phyloP scores from a whole-genome alignment of 35 echinoderm and acorn worm genomes.

The Lytechinus pictus region DNA sequence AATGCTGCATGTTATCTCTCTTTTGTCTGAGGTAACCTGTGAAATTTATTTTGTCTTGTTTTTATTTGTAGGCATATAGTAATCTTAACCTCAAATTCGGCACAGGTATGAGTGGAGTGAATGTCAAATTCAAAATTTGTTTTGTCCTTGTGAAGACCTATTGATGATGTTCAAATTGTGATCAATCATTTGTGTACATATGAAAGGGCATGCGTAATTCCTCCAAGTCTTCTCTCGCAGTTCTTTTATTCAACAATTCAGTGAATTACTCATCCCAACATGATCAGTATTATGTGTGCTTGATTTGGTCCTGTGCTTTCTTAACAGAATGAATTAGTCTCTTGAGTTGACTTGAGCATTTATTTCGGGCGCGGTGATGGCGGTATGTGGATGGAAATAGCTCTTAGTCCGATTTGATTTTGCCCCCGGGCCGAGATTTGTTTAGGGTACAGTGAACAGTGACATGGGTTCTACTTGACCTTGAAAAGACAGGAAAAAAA shows the following conservation, averaged over 20 bases:
- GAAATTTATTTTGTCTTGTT: too few relatives aligned
- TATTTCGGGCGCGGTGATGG: neutral
- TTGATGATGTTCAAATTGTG: neutral
- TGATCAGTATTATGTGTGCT: neutral
- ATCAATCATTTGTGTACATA: neutral
- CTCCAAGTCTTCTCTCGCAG: neutral
- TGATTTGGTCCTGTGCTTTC: neutral
- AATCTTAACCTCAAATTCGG: too few relatives aligned
- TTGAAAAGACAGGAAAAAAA: neutral
- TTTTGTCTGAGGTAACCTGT: too few relatives aligned
- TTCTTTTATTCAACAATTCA: neutral
- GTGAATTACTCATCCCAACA: neutral
- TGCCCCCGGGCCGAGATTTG: neutral
- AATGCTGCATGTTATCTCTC: too few relatives aligned
- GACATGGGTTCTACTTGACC: neutral
- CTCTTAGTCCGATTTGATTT: neutral
- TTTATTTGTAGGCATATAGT: too few relatives aligned
- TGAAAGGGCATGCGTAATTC: neutral
- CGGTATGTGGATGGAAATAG: neutral
- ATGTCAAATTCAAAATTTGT: too few relatives aligned
- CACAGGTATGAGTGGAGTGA: too few relatives aligned
- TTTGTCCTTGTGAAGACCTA: neutral
- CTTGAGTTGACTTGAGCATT: slow-evolving; percentile 7
- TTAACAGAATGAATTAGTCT: slow-evolving; percentile 9
- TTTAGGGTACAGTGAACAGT: neutral